phyloP scores from a whole-genome alignment of 2,888 invertebrate genomes.

The Chrysolina haemoptera region DNA sequence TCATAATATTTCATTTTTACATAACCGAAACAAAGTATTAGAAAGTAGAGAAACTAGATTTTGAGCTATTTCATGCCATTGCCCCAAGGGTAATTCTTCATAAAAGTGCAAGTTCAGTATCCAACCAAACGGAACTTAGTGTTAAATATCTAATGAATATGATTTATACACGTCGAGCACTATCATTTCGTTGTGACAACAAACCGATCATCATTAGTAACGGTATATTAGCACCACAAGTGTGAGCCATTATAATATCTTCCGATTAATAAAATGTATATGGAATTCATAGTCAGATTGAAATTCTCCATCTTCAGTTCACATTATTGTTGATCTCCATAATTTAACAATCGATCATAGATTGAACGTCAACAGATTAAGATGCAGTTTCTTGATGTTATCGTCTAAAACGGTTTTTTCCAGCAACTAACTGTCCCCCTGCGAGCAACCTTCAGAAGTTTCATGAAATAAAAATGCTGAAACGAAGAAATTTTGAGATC shows the following conservation, averaged over 20 bases:
- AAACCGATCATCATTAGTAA: neutral
- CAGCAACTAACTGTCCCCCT: no score
- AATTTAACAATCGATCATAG: neutral
- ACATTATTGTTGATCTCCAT: neutral
- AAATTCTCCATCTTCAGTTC: neutral
- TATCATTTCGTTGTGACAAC: slow-evolving; percentile 15
- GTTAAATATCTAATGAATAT: slow-evolving; percentile 6
- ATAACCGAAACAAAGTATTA: neutral
- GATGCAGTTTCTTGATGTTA: no score
- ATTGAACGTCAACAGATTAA: no score
- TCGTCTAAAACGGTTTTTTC: no score
- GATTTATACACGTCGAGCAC: neutral
- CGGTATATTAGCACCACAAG: slow-evolving; percentile 2
- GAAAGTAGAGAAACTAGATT: slow-evolving; percentile 16
- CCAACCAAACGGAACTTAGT: slow-evolving; percentile 11
- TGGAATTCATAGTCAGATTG: neutral
- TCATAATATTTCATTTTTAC: neutral
- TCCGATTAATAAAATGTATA: neutral
- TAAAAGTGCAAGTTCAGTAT: slow-evolving; percentile 10
- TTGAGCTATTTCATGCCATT: neutral
- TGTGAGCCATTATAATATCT: slow-evolving; percentile 12
- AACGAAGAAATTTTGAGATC: no score
- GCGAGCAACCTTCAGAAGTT: no score
- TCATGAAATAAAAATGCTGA: no score
- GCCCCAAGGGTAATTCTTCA: slow-evolving; percentile 2